Conservation (phyloP, 2,113 vertebrate genomes). For the Spilogale gracilis region DNA sequence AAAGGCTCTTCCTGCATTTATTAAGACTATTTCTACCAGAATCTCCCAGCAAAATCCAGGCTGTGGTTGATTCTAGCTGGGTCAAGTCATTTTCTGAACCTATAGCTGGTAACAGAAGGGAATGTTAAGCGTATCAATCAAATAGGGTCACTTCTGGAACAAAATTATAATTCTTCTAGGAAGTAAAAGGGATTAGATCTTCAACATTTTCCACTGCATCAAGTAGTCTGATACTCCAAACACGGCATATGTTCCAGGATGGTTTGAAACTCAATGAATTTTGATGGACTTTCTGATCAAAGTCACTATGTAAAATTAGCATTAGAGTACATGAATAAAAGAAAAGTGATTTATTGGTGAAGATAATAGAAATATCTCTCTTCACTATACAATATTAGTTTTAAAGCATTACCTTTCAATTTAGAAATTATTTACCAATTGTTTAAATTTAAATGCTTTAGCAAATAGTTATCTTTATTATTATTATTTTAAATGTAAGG, state of each 20-base stretch:
- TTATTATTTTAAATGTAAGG: background rate
- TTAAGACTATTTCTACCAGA: background rate
- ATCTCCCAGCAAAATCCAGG: background rate
- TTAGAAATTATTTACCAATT: background rate
- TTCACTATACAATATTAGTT: background rate
- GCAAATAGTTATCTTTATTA: background rate
- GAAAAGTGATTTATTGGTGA: background rate
- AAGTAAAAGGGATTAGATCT: background rate
- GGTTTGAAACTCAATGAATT: background rate
- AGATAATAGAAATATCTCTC: background rate
- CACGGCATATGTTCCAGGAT: background rate
- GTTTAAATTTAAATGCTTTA: background rate
- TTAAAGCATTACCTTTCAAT: conserved; percentile 10
- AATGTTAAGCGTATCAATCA: background rate
- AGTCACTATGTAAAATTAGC: background rate
- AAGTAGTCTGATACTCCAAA: background rate
- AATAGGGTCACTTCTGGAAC: background rate
- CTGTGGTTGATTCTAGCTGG: background rate
- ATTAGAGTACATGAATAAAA: background rate
- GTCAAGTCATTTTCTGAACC: background rate
- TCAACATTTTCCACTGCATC: background rate
- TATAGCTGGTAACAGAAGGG: background rate
- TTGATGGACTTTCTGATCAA: background rate
- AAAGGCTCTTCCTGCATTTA: background rate
- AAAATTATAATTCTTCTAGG: background rate